Percentiles rank a stretch among this genome's conserved stretches.
phyloP scores from a whole-genome alignment of 2,888 invertebrate genomes.

The Drosophila picticornis region DNA sequence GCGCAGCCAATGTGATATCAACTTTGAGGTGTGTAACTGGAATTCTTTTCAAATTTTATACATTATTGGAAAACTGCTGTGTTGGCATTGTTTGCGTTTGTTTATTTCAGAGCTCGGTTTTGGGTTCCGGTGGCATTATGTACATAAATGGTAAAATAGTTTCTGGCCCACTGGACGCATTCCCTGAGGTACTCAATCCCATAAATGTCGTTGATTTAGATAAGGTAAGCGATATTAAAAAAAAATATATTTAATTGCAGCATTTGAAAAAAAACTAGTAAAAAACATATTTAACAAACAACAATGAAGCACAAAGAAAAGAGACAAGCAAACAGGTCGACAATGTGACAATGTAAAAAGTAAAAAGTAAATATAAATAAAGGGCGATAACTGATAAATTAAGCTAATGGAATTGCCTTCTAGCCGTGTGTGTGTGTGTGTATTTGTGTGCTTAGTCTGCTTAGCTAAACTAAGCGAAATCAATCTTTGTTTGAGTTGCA shows the following conservation, averaged over 20 bases:
- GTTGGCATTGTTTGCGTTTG: slow-evolving; percentile 3
- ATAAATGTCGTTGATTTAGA: slow-evolving; percentile 83
- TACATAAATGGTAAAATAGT: slow-evolving; percentile 85
- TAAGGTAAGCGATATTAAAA: slow-evolving; percentile 74
- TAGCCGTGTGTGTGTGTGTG: background rate
- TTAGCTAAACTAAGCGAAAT: background rate
- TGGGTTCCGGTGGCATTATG: slow-evolving; percentile 85
- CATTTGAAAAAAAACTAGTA: background rate
- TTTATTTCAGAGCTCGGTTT: slow-evolving; percentile 80
- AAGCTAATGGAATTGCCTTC: slow-evolving; percentile 16
- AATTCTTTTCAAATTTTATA: slow-evolving; percentile 20
- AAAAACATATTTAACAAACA: background rate
- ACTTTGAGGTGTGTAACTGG: slow-evolving; percentile 79
- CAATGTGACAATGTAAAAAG: background rate
- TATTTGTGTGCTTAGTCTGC: background rate
- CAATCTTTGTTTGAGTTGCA: background rate
- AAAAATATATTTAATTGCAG: background rate
- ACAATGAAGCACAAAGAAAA: slow-evolving; percentile 27
- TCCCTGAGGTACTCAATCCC: slow-evolving; percentile 84
- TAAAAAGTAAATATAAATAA: background rate
- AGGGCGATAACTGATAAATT: slow-evolving; percentile 11
- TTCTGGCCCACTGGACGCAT: slow-evolving; percentile 85
- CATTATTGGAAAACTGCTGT: slow-evolving; percentile 11
- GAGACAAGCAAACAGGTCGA: slow-evolving; percentile 60
- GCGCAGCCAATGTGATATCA: slow-evolving; percentile 81